Evolutionary conservation across 1,140 invertebrate genomes (phyloP).

Genomic region (Dufourea novaeangliae): DNA sequence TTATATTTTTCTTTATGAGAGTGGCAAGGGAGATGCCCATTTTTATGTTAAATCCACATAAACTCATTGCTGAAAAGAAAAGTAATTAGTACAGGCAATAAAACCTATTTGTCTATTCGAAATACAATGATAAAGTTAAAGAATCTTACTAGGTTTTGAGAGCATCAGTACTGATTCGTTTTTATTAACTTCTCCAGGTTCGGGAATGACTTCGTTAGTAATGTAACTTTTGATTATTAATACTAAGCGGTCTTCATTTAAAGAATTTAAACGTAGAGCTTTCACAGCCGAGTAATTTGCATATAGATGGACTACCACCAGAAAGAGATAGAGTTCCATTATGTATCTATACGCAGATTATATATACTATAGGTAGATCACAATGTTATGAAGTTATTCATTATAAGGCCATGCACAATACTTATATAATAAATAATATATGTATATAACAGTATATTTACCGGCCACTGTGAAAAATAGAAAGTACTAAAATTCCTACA

Average conservation of each 20-base stretch:
- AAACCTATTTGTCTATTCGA: slow-evolving; percentile 51
- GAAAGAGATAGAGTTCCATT: slow-evolving; percentile 86
- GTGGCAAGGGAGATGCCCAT: slow-evolving; percentile 82
- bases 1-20: slow-evolving; percentile 73
- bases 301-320: slow-evolving; percentile 91
- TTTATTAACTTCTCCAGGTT: slow-evolving; percentile 82
- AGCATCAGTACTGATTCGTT: slow-evolving; percentile 84
- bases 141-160: slow-evolving; percentile 74
- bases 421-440: background rate
- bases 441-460: slow-evolving; percentile 15
- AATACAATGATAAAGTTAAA: slow-evolving; percentile 57
- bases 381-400: slow-evolving; percentile 34
- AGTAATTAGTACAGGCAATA: slow-evolving; percentile 69
- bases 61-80: slow-evolving; percentile 76
- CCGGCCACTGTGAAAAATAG: slow-evolving; percentile 81
- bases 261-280: slow-evolving; percentile 86
- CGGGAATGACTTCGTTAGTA: slow-evolving; percentile 77
- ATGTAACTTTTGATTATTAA: slow-evolving; percentile 86
- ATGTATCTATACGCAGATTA: slow-evolving; percentile 81
- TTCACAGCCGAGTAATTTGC: slow-evolving; percentile 94
- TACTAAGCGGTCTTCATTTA: slow-evolving; percentile 90
- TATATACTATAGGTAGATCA: slow-evolving; percentile 21
- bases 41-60: slow-evolving; percentile 82
- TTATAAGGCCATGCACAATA: slow-evolving; percentile 18
- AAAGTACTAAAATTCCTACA: slow-evolving; percentile 89